These are phyloP conservation scores for Oryzias curvinotus DNA, from an alignment of 2,113 vertebrate genomes.

Conservation along the genomic window DNA sequence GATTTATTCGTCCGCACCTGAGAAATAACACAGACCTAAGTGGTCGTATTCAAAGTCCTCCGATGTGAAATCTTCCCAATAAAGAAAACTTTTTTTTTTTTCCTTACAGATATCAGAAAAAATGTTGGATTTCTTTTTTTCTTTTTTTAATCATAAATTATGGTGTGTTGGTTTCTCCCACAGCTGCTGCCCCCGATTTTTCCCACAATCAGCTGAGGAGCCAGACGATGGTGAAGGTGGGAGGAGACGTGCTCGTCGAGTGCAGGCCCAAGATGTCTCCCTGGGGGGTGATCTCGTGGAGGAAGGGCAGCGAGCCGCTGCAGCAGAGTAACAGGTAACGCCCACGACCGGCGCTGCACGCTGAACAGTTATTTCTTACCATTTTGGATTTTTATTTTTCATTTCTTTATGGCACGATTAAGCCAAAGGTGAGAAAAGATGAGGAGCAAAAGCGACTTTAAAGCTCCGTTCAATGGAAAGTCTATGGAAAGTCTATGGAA, in stretches of 20 bases:
- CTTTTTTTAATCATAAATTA: conserved; percentile 22
- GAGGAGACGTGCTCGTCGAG: conserved; percentile 90
- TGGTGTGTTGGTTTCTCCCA: conserved; percentile 41
- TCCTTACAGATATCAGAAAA: too few relatives aligned
- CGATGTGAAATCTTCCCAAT: background rate
- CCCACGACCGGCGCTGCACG: background rate
- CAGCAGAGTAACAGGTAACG: conserved; percentile 87
- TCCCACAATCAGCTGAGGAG: conserved; percentile 86
- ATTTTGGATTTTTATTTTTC: background rate
- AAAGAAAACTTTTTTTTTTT: too few relatives aligned
- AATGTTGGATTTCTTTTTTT: too few relatives aligned
- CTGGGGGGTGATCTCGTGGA: conserved; percentile 89
- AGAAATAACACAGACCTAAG: too few relatives aligned
- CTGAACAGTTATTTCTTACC: background rate
- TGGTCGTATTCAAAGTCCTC: too few relatives aligned
- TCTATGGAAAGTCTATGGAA: too few relatives aligned
- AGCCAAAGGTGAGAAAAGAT: too few relatives aligned
- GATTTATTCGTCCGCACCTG: too few relatives aligned
- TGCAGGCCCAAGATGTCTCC: conserved; percentile 97
- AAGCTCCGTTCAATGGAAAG: too few relatives aligned
- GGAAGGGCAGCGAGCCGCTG: conserved; percentile 86
- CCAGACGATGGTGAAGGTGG: conserved; percentile 88
- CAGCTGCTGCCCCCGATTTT: conserved; percentile 94
- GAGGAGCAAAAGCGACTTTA: too few relatives aligned
- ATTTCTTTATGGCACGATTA: too few relatives aligned